Evolutionary conservation across 2,888 invertebrate species (phyloP).

Genomic region (Conchocele bisecta): DNA sequence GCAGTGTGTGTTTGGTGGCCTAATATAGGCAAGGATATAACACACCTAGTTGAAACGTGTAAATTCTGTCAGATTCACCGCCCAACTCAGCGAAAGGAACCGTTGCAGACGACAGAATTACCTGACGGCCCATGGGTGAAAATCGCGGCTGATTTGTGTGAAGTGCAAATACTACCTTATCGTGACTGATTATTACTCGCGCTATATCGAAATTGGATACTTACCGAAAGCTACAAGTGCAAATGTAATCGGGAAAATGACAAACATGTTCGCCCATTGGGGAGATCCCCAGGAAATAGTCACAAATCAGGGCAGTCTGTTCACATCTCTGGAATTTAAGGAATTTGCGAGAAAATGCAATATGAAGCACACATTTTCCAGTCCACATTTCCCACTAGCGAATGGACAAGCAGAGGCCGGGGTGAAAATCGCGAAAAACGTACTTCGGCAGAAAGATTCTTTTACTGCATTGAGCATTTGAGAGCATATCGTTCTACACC

Average conservation of each 20-base stretch:
- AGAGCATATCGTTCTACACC: conserved; percentile 37
- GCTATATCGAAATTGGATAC: conserved; percentile 40
- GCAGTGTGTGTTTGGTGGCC: conserved; percentile 55
- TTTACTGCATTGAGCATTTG: conserved; percentile 24
- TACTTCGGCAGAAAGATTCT: conserved; percentile 33
- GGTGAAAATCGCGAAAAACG: conserved; percentile 43
- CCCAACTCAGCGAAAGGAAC: conserved; percentile 46
- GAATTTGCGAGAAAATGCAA: conserved; percentile 30
- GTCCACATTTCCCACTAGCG: conserved; percentile 37
- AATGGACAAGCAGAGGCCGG: conserved; percentile 50
- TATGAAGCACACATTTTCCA: conserved; percentile 13
- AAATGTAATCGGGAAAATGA: conserved; percentile 38
- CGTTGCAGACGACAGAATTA: conserved; percentile 34
- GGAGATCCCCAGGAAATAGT: conserved; percentile 42
- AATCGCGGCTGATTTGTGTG: conserved; percentile 47
- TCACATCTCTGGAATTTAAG: conserved; percentile 28
- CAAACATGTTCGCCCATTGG: conserved; percentile 48
- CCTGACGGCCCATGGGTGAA: conserved; percentile 53
- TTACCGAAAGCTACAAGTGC: conserved; percentile 17
- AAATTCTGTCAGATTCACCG: conserved; percentile 32
- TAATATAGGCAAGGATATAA: conserved; percentile 27
- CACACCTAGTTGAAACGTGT: conserved; percentile 26
- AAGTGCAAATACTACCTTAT: conserved; percentile 36
- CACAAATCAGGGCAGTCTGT: conserved; percentile 42
- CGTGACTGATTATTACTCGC: conserved; percentile 50